Conservation (phyloP, 1,140 invertebrate genomes). For the Drosophila arawakana region DNA sequence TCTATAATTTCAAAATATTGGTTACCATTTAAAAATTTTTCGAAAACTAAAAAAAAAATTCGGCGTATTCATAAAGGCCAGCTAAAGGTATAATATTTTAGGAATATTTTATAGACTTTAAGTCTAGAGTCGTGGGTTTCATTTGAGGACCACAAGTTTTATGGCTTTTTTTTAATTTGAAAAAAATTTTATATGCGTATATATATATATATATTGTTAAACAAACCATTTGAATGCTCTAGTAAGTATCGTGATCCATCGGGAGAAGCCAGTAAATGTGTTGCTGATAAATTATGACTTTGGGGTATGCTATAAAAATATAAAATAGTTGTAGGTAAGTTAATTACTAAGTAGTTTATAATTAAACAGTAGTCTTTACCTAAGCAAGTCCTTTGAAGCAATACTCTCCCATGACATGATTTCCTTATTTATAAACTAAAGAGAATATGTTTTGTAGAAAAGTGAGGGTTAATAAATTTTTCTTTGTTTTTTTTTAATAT, state of each 20-base stretch:
- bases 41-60: too few species aligned
- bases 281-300: slow-evolving; percentile 88
- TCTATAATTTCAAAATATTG: slow-evolving; percentile 35
- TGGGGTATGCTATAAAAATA: slow-evolving; percentile 61
- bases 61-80: too few species aligned
- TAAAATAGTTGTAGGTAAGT: slow-evolving; percentile 3
- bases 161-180: too few species aligned
- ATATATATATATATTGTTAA: neutral
- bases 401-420: slow-evolving; percentile 84
- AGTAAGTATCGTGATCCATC: slow-evolving; percentile 91
- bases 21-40: too few species aligned
- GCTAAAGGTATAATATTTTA: too few species aligned
- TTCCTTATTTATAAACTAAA: slow-evolving; percentile 10
- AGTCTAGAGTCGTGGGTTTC: too few species aligned
- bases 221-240: slow-evolving; percentile 87
- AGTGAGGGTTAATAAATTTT: too few species aligned
- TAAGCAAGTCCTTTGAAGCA: slow-evolving; percentile 73
- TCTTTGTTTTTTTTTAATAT: too few species aligned
- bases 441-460: too few species aligned
- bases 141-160: too few species aligned
- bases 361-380: slow-evolving; percentile 44
- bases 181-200: too few species aligned
- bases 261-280: slow-evolving; percentile 91
- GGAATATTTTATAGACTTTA: too few species aligned
- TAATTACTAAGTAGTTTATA: neutral